phyloP scores from a whole-genome alignment of 2,888 invertebrate species.

The Apamea epomidion region DNA sequence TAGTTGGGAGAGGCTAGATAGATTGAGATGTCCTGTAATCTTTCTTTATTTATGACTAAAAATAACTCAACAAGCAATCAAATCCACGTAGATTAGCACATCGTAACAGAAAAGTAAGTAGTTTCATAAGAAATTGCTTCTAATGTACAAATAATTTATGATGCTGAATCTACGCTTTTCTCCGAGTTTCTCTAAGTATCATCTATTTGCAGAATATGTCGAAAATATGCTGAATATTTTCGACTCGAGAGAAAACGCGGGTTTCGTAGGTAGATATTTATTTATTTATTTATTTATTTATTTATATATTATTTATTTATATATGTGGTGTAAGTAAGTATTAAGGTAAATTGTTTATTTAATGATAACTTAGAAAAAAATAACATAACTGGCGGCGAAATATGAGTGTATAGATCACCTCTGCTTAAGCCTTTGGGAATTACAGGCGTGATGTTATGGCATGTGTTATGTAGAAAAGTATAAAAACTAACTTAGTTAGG shows the following conservation, averaged over 20 bases:
- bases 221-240: conserved; percentile 4
- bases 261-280: neutral
- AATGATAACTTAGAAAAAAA: neutral
- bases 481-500: neutral
- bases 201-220: neutral
- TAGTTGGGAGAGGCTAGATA: too few relatives aligned
- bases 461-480: neutral
- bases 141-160: conserved; percentile 37
- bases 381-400: too few relatives aligned
- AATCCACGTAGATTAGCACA: neutral
- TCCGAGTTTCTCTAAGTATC: conserved; percentile 13
- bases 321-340: neutral
- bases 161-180: conserved; percentile 39
- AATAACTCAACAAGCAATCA: conserved; percentile 3
- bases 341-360: neutral
- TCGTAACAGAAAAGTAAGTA: conserved; percentile 1
- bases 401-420: neutral
- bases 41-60: neutral
- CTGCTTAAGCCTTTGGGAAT: neutral
- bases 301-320: too few relatives aligned
- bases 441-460: neutral
- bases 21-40: too few relatives aligned
- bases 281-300: too few relatives aligned
- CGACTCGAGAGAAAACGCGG: neutral
- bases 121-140: conserved; percentile 26